Base-by-base conservation (phyloP, 2,797 vertebrate species). In the Columba guinea region DNA sequence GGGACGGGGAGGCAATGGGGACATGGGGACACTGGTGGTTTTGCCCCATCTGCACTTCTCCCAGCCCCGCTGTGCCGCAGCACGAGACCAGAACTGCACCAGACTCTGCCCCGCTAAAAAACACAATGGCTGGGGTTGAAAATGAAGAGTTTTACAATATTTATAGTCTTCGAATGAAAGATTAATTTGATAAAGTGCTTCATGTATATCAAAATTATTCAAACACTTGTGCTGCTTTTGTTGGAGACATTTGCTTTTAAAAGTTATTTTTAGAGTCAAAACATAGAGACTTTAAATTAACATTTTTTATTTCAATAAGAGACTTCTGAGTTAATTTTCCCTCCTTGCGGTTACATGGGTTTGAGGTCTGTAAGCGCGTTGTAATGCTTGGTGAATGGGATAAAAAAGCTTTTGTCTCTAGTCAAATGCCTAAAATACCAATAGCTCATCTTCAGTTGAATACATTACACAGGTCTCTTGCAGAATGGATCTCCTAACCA, bases 401-500 rank as follows among this genome's bases (percentile, higher is more conserved):
- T 73, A 41, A 82, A 84, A 19, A 85, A 53, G 77, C 80, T 78
- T 67, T 91, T 84, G 58, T 39, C 34, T 20, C 70, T 6, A 37
- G 76, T 60, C 69, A 32, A 41, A 79, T 1, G 39, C 73, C 53
- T 39, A 63, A 90, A 84, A 59, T 5, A 95, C 65, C 86, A 37
- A 12, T 37, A 62, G 68, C 87, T 81, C 62, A 68, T 87, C 68
- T 92, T 56, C 2, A 83, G 87, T 74, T 51, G 83, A 82, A 3
- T 44, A 4, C 14, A 7, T 78, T 87, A 85, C 59, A 41, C 87
- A 23, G 64, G 85, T 90, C 91, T 76, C 51, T 39, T 2, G 52
- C 74, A 68, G 91, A 88, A 93, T 79, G 89, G 88, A 64, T 94
- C 84, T 32, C 14, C 74, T 95, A 95, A 94, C 94, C 95, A 91